Evolutionary conservation across 2,888 invertebrate species (phyloP).

Genomic region (Trichopoda pennipes): DNA sequence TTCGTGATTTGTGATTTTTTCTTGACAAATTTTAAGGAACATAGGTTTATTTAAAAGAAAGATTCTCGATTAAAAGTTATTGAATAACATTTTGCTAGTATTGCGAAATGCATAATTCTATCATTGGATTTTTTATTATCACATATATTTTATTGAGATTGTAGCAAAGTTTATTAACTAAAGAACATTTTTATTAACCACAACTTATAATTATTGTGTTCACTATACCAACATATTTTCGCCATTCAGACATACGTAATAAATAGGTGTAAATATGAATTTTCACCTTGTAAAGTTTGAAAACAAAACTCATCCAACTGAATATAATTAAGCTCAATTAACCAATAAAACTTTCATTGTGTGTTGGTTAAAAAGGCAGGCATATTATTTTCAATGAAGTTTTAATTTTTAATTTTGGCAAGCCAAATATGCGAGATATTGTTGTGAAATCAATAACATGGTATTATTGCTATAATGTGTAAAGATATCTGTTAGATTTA

Average conservation of each 20-base stretch:
- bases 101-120: no score
- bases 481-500: constrained; percentile 30
- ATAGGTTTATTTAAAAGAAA: no score
- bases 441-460: constrained; percentile 47
- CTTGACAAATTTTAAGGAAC: no score
- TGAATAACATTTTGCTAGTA: no score
- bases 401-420: constrained; percentile 8
- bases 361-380: background rate
- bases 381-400: background rate
- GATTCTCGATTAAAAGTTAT: no score
- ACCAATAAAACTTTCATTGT: constrained; percentile 30
- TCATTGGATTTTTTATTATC: no score
- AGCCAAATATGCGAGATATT: constrained; percentile 11
- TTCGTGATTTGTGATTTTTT: no score
- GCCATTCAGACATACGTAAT: background rate
- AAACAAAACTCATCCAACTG: no score
- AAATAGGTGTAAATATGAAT: background rate
- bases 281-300: constrained; percentile 40
- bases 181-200: background rate
- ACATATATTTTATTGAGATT: no score
- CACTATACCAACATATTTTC: background rate
- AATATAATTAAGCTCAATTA: constrained; percentile 36
- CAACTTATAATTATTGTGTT: constrained; percentile 9
- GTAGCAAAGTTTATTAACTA: background rate
- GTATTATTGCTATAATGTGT: background rate